phyloP scores from a whole-genome alignment of 2,888 invertebrate genomes.

The Ichneumon xanthorius region DNA sequence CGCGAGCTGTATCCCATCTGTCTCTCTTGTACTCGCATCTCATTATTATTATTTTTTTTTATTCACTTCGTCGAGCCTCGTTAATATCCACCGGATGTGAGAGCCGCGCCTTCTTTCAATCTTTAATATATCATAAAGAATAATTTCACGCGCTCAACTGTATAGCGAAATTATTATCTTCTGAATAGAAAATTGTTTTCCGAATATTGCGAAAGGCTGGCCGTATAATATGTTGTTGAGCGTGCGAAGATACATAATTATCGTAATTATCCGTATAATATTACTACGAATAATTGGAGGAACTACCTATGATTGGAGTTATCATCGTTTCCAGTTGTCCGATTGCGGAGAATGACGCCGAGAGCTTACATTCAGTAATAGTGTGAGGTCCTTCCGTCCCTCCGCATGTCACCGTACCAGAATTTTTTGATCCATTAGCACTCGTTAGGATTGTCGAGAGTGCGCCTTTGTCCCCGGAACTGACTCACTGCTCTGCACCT shows the following conservation, averaged over 20 bases:
- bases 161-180: neutral
- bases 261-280: neutral
- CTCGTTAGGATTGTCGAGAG: neutral
- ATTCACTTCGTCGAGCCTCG: slow-evolving; percentile 36
- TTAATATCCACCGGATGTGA: slow-evolving; percentile 57
- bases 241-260: neutral
- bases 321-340: neutral
- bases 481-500: too few species aligned
- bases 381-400: neutral
- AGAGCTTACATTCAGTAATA: neutral
- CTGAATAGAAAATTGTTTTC: slow-evolving; percentile 57
- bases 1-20: neutral
- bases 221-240: neutral
- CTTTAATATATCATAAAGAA: slow-evolving; percentile 51
- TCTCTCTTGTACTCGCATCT: slow-evolving; percentile 28
- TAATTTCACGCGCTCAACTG: slow-evolving; percentile 52
- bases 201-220: slow-evolving; percentile 37
- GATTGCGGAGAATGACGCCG: neutral
- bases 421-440: neutral
- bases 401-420: neutral
- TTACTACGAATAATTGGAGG: neutral
- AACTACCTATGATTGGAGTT: neutral
- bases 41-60: slow-evolving; percentile 8
- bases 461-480: neutral
- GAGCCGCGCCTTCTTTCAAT: slow-evolving; percentile 26